Evolutionary conservation across 1,140 invertebrate genomes (phyloP).

Genomic region (Atopsyche davidsoni): DNA sequence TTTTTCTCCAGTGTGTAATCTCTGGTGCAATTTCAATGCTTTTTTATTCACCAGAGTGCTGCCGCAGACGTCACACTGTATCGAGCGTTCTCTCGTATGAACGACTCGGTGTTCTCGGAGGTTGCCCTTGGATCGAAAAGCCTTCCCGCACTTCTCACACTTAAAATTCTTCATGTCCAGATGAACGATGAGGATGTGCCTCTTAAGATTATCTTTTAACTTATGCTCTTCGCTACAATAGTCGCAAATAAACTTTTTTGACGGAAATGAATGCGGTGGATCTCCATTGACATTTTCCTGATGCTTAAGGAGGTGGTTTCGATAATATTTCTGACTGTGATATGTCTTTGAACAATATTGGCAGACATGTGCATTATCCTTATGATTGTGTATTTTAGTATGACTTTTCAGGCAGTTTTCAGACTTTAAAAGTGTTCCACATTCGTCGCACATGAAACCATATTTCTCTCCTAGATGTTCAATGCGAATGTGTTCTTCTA

Average conservation of each 20-base stretch:
- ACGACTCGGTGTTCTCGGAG: slow-evolving; percentile 44
- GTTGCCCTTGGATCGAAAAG: slow-evolving; percentile 43
- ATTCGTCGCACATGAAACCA: slow-evolving; percentile 25
- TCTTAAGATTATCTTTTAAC: too few species aligned
- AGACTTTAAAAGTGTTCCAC: slow-evolving; percentile 27
- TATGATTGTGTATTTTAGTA: too few species aligned
- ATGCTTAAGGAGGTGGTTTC: slow-evolving; percentile 39
- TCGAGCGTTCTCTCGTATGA: slow-evolving; percentile 43
- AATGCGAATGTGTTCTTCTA: slow-evolving; percentile 23
- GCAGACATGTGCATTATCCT: too few species aligned
- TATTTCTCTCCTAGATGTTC: slow-evolving; percentile 21
- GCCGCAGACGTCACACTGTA: slow-evolving; percentile 45
- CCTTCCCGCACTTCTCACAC: slow-evolving; percentile 43
- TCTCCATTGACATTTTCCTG: slow-evolving; percentile 35
- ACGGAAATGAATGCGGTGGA: too few species aligned
- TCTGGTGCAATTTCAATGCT: slow-evolving; percentile 42
- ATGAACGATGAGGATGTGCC: too few species aligned
- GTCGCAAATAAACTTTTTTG: slow-evolving; percentile 41
- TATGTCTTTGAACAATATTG: slow-evolving; percentile 41
- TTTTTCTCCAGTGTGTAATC: slow-evolving; percentile 67
- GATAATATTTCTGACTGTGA: slow-evolving; percentile 37
- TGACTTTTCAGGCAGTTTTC: slow-evolving; percentile 16
- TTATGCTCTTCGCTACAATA: slow-evolving; percentile 41
- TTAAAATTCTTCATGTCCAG: too few species aligned
- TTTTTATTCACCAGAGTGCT: slow-evolving; percentile 43